Evolutionary conservation across 2,888 invertebrate genomes (phyloP).

Genomic region (Aspidiotus rigidus): DNA sequence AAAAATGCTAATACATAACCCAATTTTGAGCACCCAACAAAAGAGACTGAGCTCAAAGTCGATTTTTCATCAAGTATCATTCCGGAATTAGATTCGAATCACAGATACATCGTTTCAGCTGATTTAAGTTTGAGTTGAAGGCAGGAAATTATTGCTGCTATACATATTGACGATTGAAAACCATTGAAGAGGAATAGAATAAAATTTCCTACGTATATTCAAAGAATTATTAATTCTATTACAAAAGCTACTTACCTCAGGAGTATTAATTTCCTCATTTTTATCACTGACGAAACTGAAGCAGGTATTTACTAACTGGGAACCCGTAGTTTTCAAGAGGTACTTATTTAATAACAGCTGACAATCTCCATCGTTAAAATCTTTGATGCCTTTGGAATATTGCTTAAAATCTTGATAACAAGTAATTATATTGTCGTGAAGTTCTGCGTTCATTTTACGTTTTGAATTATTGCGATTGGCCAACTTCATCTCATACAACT

Average conservation of each 20-base stretch:
- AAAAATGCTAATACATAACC: too few relatives aligned
- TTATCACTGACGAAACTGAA: conserved; percentile 27
- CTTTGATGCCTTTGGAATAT: conserved; percentile 66
- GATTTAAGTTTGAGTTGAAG: too few relatives aligned
- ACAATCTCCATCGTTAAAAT: conserved; percentile 42
- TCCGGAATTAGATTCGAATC: too few relatives aligned
- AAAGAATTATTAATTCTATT: too few relatives aligned
- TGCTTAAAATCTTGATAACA: conserved; percentile 64
- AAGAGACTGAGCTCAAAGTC: too few relatives aligned
- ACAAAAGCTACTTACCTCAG: conserved; percentile 21
- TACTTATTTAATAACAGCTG: conserved; percentile 69
- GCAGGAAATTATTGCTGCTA: too few relatives aligned
- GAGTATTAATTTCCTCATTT: conserved; percentile 12
- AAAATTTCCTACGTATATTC: too few relatives aligned
- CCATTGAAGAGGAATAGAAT: too few relatives aligned
- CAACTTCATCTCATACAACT: conserved; percentile 63
- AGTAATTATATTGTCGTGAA: conserved; percentile 73
- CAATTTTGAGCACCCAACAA: too few relatives aligned
- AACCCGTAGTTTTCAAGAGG: conserved; percentile 70
- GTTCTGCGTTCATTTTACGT: conserved; percentile 67
- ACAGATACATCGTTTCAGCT: too few relatives aligned
- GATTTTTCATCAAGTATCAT: too few relatives aligned
- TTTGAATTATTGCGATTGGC: conserved; percentile 59
- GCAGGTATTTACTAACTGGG: conserved; percentile 61
- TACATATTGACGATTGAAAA: too few relatives aligned